Percentiles rank a stretch among this genome's conserved stretches.
Evolutionary conservation across 2,888 invertebrate genomes (phyloP).

Genomic region (Ecdyonurus torrentis): DNA sequence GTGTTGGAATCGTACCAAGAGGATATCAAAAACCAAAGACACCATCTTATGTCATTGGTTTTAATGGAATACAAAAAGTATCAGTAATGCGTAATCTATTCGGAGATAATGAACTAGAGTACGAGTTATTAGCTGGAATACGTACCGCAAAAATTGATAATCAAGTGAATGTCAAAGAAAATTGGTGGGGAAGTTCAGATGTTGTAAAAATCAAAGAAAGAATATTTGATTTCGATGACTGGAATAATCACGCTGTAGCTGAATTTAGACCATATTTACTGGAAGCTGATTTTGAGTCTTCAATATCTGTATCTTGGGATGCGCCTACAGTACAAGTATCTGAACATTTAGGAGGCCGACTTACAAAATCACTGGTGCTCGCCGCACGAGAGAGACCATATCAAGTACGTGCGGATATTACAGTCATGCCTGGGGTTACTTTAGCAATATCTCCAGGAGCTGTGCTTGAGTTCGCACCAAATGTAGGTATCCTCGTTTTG

Average conservation of each 20-base stretch:
- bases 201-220: constrained; percentile 55
- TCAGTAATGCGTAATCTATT: constrained; percentile 79
- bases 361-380: constrained; percentile 46
- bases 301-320: constrained; percentile 51
- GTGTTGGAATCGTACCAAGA: constrained; percentile 18
- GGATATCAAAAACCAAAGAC: constrained; percentile 20
- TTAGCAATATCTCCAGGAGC: constrained; percentile 79
- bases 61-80: constrained; percentile 90
- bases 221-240: constrained; percentile 97
- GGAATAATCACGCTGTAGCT: constrained; percentile 95
- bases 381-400: constrained; percentile 53
- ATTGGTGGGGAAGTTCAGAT: constrained; percentile 88
- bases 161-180: constrained; percentile 71
- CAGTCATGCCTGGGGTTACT: constrained; percentile 87
- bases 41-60: constrained; percentile 73
- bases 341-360: constrained; percentile 59
- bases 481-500: constrained; percentile 87
- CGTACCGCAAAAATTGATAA: constrained; percentile 75
- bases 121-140: constrained; percentile 77
- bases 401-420: constrained; percentile 72
- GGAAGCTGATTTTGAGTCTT: constrained; percentile 57
- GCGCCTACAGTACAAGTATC: constrained; percentile 32
- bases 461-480: constrained; percentile 82
- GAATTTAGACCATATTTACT: constrained; percentile 75
- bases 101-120: constrained; percentile 64